Evolutionary conservation across 2,797 vertebrate species (phyloP).

Genomic region (Carapus acus): DNA sequence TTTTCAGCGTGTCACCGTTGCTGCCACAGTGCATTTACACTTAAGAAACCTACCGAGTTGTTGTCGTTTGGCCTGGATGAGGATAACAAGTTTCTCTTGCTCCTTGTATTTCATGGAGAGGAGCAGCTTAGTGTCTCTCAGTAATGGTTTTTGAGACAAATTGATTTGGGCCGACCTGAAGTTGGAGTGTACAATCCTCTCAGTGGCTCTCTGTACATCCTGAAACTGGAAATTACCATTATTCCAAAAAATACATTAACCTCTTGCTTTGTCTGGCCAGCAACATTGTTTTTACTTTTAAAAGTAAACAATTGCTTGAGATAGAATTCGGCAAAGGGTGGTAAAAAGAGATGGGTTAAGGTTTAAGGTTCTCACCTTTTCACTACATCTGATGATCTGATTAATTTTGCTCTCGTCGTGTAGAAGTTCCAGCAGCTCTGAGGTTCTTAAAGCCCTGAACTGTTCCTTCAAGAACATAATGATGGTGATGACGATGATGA

Average conservation of each 20-base stretch:
- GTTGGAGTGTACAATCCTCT: slow-evolving; percentile 44
- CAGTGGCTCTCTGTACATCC: slow-evolving; percentile 37
- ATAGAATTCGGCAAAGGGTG: too few species aligned
- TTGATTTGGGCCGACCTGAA: slow-evolving; percentile 41
- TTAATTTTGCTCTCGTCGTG: slow-evolving; percentile 51
- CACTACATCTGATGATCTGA: slow-evolving; percentile 34
- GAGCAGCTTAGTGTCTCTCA: slow-evolving; percentile 46
- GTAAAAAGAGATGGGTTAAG: too few species aligned
- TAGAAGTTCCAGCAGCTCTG: slow-evolving; percentile 56
- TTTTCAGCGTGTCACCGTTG: neutral
- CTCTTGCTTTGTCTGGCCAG: too few species aligned
- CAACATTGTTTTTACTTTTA: too few species aligned
- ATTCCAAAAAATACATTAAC: too few species aligned
- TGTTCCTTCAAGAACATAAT: slow-evolving; percentile 28
- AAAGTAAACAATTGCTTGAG: too few species aligned
- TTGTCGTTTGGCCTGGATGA: slow-evolving; percentile 49
- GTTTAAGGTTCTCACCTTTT: slow-evolving; percentile 44
- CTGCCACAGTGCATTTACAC: too few species aligned
- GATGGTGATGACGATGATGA: too few species aligned
- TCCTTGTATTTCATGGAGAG: slow-evolving; percentile 55
- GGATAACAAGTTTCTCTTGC: slow-evolving; percentile 32
- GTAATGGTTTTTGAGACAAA: slow-evolving; percentile 46
- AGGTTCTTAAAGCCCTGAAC: slow-evolving; percentile 41
- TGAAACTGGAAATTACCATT: slow-evolving; percentile 41
- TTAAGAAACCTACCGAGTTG: slow-evolving; percentile 41